These are phyloP conservation scores for Hyposoter dolosus DNA, from an alignment of 2,888 invertebrate species.

Conservation along the genomic window DNA sequence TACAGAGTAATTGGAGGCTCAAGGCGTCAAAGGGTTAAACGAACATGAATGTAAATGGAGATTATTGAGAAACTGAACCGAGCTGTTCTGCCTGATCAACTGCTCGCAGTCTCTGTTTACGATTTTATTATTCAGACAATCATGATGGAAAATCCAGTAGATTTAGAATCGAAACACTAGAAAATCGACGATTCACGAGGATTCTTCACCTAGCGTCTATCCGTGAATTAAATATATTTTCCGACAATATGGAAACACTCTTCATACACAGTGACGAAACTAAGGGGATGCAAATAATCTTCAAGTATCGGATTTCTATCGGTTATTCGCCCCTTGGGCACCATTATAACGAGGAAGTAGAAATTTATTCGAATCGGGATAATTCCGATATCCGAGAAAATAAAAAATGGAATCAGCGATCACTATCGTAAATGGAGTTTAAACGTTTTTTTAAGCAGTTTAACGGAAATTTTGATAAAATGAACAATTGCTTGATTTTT, in stretches of 20 bases:
- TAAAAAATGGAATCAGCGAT: slow-evolving; percentile 47
- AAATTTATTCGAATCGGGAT: slow-evolving; percentile 56
- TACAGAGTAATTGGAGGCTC: slow-evolving; percentile 62
- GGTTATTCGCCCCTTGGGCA: slow-evolving; percentile 24
- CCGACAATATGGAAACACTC: not conserved
- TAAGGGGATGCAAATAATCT: slow-evolving; percentile 69
- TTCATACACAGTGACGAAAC: slow-evolving; percentile 60
- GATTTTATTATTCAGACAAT: too few relatives aligned
- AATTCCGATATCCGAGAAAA: slow-evolving; percentile 48
- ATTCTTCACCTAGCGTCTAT: not conserved
- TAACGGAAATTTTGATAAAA: too few relatives aligned
- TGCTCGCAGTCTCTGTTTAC: not conserved
- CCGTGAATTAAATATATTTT: not conserved
- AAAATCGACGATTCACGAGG: too few relatives aligned
- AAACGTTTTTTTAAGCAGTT: not conserved
- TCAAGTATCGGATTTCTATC: slow-evolving; percentile 55
- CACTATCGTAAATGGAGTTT: slow-evolving; percentile 26
- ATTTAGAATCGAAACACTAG: slow-evolving; percentile 13
- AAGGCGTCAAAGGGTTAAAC: slow-evolving; percentile 72
- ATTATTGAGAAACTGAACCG: slow-evolving; percentile 22
- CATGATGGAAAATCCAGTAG: slow-evolving; percentile 39
- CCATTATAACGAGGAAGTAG: slow-evolving; percentile 55
- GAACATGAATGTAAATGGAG: slow-evolving; percentile 75
- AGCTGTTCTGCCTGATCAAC: not conserved
- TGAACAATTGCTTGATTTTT: not conserved